A percentile compares a stretch with the other conserved stretches of the same genome.
These are phyloP conservation scores for Axis porcinus DNA, from an alignment of 2,113 vertebrate genomes.

Conservation along the genomic window DNA sequence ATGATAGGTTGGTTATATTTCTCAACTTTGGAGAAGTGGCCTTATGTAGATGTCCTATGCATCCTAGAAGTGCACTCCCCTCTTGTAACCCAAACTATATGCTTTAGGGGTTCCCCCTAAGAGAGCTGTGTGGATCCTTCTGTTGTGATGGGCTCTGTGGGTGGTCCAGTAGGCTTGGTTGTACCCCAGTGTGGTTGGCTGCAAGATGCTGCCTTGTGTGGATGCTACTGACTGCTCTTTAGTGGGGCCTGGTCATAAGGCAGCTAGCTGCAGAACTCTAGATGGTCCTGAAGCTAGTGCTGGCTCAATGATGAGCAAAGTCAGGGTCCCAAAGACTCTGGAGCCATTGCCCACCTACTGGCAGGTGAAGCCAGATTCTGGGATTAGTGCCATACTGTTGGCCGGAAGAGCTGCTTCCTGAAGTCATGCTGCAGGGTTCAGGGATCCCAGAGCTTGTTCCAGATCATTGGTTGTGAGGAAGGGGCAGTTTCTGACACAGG, in stretches of 20 bases:
- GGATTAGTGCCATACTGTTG: neutral
- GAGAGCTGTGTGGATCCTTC: neutral
- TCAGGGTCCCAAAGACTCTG: neutral
- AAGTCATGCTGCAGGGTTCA: neutral
- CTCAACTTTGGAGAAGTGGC: neutral
- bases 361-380: neutral
- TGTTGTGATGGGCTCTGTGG: neutral
- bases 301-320: neutral
- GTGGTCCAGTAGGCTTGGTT: neutral
- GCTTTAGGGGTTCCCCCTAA: neutral
- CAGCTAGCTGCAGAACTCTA: neutral
- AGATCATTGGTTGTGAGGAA: neutral
- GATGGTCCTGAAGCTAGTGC: neutral
- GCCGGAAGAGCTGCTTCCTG: neutral
- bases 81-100: neutral
- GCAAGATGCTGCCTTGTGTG: neutral
- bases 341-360: neutral
- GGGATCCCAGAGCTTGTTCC: neutral
- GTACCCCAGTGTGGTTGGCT: neutral
- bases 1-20: neutral
- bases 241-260: neutral
- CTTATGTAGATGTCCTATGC: neutral
- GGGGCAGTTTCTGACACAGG: neutral
- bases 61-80: neutral
- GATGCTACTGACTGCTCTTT: neutral